Evolutionary conservation across 2,113 vertebrate species (phyloP).

Genomic region (Forbesichthys papilliferus): DNA sequence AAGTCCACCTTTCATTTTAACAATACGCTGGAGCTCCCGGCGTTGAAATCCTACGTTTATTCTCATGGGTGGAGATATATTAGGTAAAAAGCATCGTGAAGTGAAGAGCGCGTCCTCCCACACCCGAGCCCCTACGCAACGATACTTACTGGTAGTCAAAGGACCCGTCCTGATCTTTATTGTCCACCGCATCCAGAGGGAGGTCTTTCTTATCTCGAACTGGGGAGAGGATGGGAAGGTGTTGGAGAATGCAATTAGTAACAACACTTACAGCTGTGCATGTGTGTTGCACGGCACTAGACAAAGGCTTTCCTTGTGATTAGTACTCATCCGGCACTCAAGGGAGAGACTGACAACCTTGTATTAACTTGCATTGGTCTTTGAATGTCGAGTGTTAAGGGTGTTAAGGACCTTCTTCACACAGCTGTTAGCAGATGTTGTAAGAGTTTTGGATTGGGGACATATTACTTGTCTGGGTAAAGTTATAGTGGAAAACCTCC

Average conservation of each 20-base stretch:
- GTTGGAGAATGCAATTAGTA: background rate
- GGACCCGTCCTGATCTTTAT: slow-evolving; percentile 93
- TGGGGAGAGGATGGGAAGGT: slow-evolving; percentile 49
- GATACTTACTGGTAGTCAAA: slow-evolving; percentile 92
- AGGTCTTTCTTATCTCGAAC: slow-evolving; percentile 95
- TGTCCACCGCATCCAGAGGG: slow-evolving; percentile 87
- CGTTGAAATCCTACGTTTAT: too few relatives aligned
- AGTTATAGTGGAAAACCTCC: too few relatives aligned
- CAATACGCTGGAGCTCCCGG: too few relatives aligned
- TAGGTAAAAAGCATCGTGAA: background rate
- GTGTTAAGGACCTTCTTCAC: background rate
- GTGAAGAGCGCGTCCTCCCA: too few relatives aligned
- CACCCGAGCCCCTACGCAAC: slow-evolving; percentile 1
- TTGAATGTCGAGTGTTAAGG: background rate
- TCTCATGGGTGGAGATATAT: background rate
- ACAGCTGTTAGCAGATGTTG: too few relatives aligned
- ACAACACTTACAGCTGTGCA: too few relatives aligned
- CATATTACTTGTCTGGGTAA: background rate
- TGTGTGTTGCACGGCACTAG: too few relatives aligned
- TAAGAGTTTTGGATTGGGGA: too few relatives aligned
- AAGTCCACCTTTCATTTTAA: too few relatives aligned
- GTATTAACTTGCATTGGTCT: background rate
- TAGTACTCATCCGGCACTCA: background rate
- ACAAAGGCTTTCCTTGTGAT: too few relatives aligned
- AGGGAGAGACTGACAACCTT: background rate